A percentile compares a stretch with the other conserved stretches of the same genome.
Evolutionary conservation across 2,797 vertebrate genomes (phyloP).

Genomic region (Onychomys leucogaster): DNA sequence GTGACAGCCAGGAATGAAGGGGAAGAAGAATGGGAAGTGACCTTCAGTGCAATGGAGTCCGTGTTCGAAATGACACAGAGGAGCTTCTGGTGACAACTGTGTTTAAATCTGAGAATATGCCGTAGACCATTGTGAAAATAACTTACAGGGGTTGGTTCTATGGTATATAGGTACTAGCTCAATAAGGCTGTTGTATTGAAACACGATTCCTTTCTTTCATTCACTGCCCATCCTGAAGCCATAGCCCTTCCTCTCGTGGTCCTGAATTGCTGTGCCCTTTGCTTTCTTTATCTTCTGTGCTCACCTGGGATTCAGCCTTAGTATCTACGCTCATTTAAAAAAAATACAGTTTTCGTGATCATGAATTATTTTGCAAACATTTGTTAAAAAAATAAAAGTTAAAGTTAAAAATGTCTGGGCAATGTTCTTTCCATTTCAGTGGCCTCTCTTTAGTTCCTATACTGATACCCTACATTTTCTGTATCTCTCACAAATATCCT

Average conservation of each 20-base stretch:
- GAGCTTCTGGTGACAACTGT: neutral
- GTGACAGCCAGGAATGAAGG: neutral
- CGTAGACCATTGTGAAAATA: neutral
- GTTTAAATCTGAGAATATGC: neutral
- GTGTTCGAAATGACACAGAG: neutral
- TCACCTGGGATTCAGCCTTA: neutral
- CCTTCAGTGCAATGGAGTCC: neutral
- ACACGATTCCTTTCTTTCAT: neutral
- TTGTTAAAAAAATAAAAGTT: neutral
- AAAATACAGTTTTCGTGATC: neutral
- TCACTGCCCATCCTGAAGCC: neutral
- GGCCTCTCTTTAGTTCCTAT: neutral
- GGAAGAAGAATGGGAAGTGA: neutral
- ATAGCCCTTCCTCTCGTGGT: neutral
- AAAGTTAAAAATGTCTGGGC: neutral
- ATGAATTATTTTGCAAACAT: neutral
- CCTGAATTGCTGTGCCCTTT: neutral
- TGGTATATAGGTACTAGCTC: neutral
- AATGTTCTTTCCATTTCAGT: neutral
- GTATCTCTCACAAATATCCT: neutral
- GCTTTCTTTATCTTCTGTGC: neutral
- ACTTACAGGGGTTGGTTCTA: neutral
- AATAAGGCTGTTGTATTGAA: neutral
- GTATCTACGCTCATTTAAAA: neutral
- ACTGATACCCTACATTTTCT: neutral